Conservation (phyloP, 2,797 vertebrate genomes). For the Lophius americanus region DNA sequence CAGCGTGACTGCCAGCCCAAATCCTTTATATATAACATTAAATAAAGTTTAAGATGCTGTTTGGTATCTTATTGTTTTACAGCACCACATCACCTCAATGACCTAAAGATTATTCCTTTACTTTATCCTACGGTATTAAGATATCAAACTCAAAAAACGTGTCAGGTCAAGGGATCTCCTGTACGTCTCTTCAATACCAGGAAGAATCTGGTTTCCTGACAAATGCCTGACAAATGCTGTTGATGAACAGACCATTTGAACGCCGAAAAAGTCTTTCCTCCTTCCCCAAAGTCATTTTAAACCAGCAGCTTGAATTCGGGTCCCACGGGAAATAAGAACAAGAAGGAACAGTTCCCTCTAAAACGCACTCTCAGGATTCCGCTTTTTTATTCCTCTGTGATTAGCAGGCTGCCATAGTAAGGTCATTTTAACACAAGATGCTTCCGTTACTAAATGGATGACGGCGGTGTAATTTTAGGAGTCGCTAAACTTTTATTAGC, state of each 20-base stretch:
- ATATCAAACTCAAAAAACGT: too few relatives aligned
- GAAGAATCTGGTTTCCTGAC: slow-evolving; percentile 12
- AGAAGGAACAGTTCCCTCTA: slow-evolving; percentile 14
- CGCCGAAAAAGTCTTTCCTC: slow-evolving; percentile 23
- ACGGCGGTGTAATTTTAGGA: not conserved
- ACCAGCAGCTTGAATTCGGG: slow-evolving; percentile 20
- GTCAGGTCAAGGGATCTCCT: too few relatives aligned
- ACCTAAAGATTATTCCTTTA: too few relatives aligned
- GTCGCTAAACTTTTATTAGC: not conserved
- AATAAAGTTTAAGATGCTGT: too few relatives aligned
- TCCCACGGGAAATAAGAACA: slow-evolving; percentile 32
- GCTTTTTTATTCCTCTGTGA: slow-evolving; percentile 31
- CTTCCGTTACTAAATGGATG: not conserved
- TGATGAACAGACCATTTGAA: slow-evolving; percentile 31
- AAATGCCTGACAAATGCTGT: slow-evolving; percentile 16
- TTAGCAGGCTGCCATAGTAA: not conserved
- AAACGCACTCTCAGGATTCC: slow-evolving; percentile 34
- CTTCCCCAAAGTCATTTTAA: slow-evolving; percentile 8
- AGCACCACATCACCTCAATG: too few relatives aligned
- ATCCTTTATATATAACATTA: too few relatives aligned
- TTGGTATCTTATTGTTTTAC: too few relatives aligned
- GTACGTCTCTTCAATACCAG: slow-evolving; percentile 10
- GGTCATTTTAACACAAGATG: not conserved
- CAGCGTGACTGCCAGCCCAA: too few relatives aligned
- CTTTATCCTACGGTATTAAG: too few relatives aligned